Base-by-base conservation (phyloP, 2,888 invertebrate genomes). In the Cephus runcator region DNA sequence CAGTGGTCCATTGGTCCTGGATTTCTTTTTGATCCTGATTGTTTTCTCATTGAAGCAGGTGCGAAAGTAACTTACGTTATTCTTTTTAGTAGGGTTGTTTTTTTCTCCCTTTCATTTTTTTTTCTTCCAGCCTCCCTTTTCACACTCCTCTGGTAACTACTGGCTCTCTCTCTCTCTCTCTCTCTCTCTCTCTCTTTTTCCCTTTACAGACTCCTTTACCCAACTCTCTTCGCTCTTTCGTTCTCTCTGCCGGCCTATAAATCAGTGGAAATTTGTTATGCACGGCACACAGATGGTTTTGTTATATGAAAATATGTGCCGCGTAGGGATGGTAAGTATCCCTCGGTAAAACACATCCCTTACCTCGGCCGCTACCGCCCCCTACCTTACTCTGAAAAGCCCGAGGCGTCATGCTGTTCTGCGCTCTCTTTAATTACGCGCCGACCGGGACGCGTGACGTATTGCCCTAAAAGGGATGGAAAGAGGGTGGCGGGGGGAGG, bases 261-360 rank as follows among this genome's bases (percentile, higher is more conserved):
- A 91, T 91, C 91, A 91, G 90, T 87, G 86, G 90, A 90, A 91
- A 91, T 91, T 91, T 91, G 91, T 91, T 91, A 91, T 89, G 91
- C 91, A 88, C 90, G 88, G 91, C 91, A 90, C 91, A 91, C 91
- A 91, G 91, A 91, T 91, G 91, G 90, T 91, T 91, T 91, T 91
- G 91, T 91, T 91, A 91, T 91, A 91, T 91, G 91, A 91, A 91
- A 91, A 91, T 91, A 91, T 91, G 91, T 91, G 90, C 91, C 90
- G 88, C 88, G 85, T 85, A 86, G 90, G 90, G 89, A 89, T 87
- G 88, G 88, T 90, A 91, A 91, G 91, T 91, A 91, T 90, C 90
- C 90, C 90, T 87, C 88, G 89, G 88, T 90, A 90, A 90, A 91
- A 90, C 90, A 91, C 90, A 89, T 91, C 91, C 89, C 90, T 90